A percentile compares a stretch with the other conserved stretches of the same genome.
Evolutionary conservation across 30 jellyfish, hydroid and myxozoan genomes (phyloP).

Genomic region (Hydractinia echinata): DNA sequence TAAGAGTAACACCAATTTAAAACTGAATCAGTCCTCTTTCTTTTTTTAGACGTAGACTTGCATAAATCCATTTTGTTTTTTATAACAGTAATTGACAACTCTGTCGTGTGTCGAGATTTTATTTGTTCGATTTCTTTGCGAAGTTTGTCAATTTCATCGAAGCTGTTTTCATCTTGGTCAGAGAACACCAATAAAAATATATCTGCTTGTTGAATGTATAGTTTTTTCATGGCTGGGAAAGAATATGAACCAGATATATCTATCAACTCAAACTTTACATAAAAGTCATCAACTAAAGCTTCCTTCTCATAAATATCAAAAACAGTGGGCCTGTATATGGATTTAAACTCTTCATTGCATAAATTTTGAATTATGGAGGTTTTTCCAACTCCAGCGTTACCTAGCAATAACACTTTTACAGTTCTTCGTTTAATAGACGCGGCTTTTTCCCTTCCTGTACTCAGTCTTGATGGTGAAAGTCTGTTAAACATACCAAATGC

Average conservation of each 20-base stretch:
- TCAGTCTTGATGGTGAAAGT: too few species aligned
- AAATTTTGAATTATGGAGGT: not conserved
- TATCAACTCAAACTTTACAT: constrained; percentile 40
- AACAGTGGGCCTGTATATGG: constrained; percentile 46
- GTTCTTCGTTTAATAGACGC: not conserved
- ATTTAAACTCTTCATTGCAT: constrained; percentile 7
- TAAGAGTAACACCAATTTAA: constrained; percentile 1
- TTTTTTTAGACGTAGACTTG: not conserved
- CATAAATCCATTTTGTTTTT: constrained; percentile 4
- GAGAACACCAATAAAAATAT: constrained; percentile 51
- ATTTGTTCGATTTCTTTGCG: constrained; percentile 42
- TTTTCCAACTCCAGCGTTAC: constrained; percentile 14
- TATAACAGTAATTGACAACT: not conserved
- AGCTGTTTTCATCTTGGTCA: constrained; percentile 37
- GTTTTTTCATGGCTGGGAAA: constrained; percentile 70
- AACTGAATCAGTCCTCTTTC: not conserved
- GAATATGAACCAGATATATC: constrained; percentile 62
- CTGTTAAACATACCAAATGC: too few species aligned
- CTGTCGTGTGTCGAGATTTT: not conserved
- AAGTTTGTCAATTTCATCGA: constrained; percentile 38
- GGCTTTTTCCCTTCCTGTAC: too few species aligned
- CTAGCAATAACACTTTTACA: constrained; percentile 27
- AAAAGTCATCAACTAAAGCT: constrained; percentile 32
- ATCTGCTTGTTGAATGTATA: constrained; percentile 42
- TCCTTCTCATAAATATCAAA: constrained; percentile 58